Evolutionary conservation across 2,113 vertebrate genomes (phyloP), one percentile per base, ranked within the genome.

Genomic region (Turdus rufiventris): DNA sequence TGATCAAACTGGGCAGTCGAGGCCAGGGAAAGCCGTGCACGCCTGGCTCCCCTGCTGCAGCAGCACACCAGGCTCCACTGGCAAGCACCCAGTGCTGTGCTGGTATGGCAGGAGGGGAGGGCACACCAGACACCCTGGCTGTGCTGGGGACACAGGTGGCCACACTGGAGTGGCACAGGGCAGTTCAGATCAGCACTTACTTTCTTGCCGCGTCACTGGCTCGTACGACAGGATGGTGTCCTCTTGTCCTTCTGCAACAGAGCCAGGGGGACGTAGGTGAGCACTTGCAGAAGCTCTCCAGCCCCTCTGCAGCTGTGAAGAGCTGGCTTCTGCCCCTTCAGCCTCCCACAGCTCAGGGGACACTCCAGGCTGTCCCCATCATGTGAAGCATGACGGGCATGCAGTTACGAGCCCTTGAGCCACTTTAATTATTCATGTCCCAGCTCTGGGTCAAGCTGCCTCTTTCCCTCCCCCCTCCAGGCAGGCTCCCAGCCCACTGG

Each of bases 191-290:
- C 70, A 74, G 45, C 23, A 99, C 99, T 99, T 98, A 99, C 99
- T 99, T 98, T 99, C 99, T 98, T 99, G 99, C 94, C 99, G 98
- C 3, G 98, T 99, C 93, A 99, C 99, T 7, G 99, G 99, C 96
- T 99, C 99, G 8, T 99, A 99, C 2, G 99, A 99, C 94, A 99
- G 98, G 97, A 99, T 99, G 24, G 99, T 98, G 96, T 99, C 99
- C 95, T 99, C 99, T 96, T 99, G 99, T 88, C 99, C 99, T 98
- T 99, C 99, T 99, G 98, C 50, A 98, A 97, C 38, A 96, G 73
- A 94, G 70, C 33, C 89, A 36, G 31, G 26, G 50, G 75, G 61
- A 95, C 21, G 89, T 6, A 60, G 11, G 62, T 98, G 87, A 98
- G 91, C 1, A 1, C 25, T 40, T 2, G 20, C 33, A 83, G 58